phyloP scores from a whole-genome alignment of 2,113 vertebrate species.

The Forbesichthys papilliferus region DNA sequence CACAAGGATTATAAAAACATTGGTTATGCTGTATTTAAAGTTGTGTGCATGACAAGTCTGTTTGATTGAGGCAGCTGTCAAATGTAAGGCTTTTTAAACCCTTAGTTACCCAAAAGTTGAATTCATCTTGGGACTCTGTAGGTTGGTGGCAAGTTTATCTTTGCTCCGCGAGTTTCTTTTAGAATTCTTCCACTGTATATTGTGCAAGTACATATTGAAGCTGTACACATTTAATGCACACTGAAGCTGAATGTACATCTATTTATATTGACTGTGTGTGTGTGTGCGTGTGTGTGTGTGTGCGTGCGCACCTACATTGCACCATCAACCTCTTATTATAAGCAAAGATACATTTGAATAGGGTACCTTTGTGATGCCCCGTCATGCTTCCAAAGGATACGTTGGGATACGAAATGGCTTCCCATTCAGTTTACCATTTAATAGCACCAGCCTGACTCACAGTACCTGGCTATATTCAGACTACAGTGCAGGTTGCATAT shows the following conservation, averaged over 20 bases:
- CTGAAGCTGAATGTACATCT: too few species aligned
- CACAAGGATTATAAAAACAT: conserved; percentile 7
- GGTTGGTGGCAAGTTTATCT: conserved; percentile 36
- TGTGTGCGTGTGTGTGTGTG: conserved; percentile 5
- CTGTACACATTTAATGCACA: not conserved
- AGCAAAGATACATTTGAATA: not conserved
- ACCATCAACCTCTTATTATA: not conserved
- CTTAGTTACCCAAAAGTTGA: not conserved
- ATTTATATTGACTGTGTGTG: not conserved
- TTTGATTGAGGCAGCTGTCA: conserved; percentile 29
- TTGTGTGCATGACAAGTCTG: conserved; percentile 39
- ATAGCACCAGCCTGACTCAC: not conserved
- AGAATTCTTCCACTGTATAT: too few species aligned
- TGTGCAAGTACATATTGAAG: not conserved
- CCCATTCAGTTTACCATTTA: not conserved
- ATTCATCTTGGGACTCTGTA: conserved; percentile 15
- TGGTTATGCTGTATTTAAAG: conserved; percentile 11
- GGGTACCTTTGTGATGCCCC: not conserved
- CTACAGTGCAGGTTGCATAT: too few species aligned
- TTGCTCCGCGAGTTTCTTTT: conserved; percentile 12
- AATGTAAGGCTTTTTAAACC: conserved; percentile 28
- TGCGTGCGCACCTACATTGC: too few species aligned
- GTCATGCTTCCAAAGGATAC: not conserved
- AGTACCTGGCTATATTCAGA: not conserved
- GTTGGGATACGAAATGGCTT: not conserved